phyloP scores from a whole-genome alignment of 2,113 vertebrate genomes.

The Podilymbus podiceps region DNA sequence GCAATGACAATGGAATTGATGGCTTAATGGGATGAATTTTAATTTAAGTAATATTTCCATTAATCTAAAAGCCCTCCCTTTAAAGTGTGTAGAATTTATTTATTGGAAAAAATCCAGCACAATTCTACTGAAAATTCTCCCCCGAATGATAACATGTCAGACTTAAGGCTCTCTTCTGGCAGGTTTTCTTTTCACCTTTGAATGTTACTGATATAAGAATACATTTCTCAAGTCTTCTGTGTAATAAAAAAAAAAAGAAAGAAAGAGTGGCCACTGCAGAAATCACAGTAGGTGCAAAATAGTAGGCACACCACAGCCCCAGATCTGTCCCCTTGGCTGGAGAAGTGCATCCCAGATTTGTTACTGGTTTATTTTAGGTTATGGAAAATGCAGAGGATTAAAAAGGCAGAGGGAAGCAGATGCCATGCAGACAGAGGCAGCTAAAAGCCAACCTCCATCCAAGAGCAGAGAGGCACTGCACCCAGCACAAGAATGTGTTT shows the following conservation, averaged over 20 bases:
- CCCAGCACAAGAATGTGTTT: conserved; percentile 51
- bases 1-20: conserved; percentile 60
- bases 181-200: not conserved
- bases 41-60: conserved; percentile 70
- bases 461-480: not conserved
- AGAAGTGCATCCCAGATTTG: not conserved
- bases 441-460: not conserved
- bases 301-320: not conserved
- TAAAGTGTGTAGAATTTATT: conserved; percentile 68
- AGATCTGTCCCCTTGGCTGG: conserved; percentile 1
- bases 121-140: conserved; percentile 44
- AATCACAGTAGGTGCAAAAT: not conserved
- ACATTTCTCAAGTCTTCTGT: not conserved
- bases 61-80: conserved; percentile 70
- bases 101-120: conserved; percentile 65
- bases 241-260: not conserved
- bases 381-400: conserved; percentile 16
- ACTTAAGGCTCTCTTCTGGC: conserved; percentile 29
- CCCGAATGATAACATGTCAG: conserved; percentile 51
- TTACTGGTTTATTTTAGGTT: not conserved
- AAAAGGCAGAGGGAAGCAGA: not conserved
- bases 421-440: not conserved
- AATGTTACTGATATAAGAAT: not conserved
- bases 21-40: conserved; percentile 64
- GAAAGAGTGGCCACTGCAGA: not conserved